Percentiles rank a stretch among this genome's conserved stretches.
Evolutionary conservation across 53 echinoderm and acorn worm genomes (phyloP).

Genomic region (Zoroaster sp.): DNA sequence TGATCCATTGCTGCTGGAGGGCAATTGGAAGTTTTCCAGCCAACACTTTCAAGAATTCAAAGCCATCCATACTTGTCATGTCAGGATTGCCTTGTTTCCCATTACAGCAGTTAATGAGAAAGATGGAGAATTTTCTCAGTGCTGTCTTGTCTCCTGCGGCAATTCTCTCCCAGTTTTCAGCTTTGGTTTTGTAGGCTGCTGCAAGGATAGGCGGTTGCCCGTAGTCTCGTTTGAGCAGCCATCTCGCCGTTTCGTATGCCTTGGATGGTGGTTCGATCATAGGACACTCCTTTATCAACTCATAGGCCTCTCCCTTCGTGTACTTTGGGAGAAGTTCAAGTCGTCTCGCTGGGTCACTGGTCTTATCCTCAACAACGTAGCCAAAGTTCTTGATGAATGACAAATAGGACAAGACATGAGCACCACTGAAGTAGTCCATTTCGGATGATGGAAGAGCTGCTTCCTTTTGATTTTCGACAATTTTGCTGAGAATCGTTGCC

Average conservation of each 20-base stretch:
- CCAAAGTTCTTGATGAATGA: not conserved
- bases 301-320: slow-evolving; percentile 53
- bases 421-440: not conserved
- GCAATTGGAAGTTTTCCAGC: not conserved
- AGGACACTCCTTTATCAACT: slow-evolving; percentile 54
- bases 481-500: not conserved
- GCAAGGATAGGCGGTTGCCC: slow-evolving; percentile 53
- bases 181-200: slow-evolving; percentile 52
- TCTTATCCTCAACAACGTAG: slow-evolving; percentile 21
- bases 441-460: not conserved
- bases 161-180: not conserved
- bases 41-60: not conserved
- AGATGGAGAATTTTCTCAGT: slow-evolving; percentile 23
- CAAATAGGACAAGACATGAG: not conserved
- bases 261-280: not conserved
- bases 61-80: slow-evolving; percentile 23
- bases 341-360: slow-evolving; percentile 43
- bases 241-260: not conserved
- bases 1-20: not conserved
- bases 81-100: slow-evolving; percentile 4
- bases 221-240: slow-evolving; percentile 53
- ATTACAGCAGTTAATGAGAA: slow-evolving; percentile 18
- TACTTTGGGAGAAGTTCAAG: slow-evolving; percentile 48
- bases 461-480: not conserved
- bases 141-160: slow-evolving; percentile 17